Evolutionary conservation across 2,888 invertebrate genomes (phyloP).

Genomic region (Hyppa rectilinea): DNA sequence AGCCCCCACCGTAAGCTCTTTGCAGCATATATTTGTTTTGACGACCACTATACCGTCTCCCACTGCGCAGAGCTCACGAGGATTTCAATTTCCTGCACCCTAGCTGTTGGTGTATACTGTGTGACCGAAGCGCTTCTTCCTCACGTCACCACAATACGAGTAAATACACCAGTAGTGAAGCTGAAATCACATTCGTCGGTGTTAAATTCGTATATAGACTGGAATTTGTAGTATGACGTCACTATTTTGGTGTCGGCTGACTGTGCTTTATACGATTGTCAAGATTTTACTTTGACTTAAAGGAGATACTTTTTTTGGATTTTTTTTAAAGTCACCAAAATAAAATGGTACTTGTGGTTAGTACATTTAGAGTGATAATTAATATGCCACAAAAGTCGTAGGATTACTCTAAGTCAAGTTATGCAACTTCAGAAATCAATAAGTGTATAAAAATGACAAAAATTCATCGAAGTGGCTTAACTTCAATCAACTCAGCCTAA

Average conservation of each 20-base stretch:
- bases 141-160: conserved; percentile 29
- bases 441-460: too few species aligned
- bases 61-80: conserved; percentile 21
- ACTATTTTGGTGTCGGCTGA: too few species aligned
- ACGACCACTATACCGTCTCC: conserved; percentile 29
- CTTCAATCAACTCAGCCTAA: too few species aligned
- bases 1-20: background rate
- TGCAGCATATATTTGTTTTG: conserved; percentile 40
- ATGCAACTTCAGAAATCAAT: too few species aligned
- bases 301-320: too few species aligned
- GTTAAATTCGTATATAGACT: conserved; percentile 19
- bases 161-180: conserved; percentile 19
- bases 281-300: background rate
- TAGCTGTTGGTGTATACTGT: conserved; percentile 21
- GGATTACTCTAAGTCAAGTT: too few species aligned
- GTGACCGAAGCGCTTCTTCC: conserved; percentile 9
- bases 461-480: too few species aligned
- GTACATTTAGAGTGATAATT: too few species aligned
- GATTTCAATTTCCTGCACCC: conserved; percentile 61
- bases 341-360: too few species aligned
- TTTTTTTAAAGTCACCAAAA: too few species aligned
- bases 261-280: background rate
- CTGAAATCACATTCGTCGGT: conserved; percentile 31
- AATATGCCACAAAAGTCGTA: too few species aligned
- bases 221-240: background rate